Base-by-base conservation (phyloP, 2,888 invertebrate species). In the Lycia hirtaria region DNA sequence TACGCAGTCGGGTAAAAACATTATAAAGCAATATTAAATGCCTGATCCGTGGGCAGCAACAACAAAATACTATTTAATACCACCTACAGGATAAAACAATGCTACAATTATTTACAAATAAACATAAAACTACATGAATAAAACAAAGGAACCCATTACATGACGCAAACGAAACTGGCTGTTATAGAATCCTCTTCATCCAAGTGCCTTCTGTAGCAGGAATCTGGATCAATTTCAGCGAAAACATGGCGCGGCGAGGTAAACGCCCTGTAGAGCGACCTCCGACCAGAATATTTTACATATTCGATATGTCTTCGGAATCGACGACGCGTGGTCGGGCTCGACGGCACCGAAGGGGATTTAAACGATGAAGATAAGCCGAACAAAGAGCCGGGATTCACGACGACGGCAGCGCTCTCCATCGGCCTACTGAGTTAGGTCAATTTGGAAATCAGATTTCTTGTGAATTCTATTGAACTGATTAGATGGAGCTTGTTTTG, bases 251-350 rank as follows among this genome's bases (percentile, higher is more conserved):
- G 60, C 63, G 60, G 60, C 58, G 74, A 78, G 78, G 80, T 80
- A 78, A 83, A 82, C 73, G 81, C 71, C 78, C 67, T 69, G 55
- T 64, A 62, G 57, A 70, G 65, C 68, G 63, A 65, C 70, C 73
- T 67, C 68, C 65, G 67, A 69, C 65, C 65, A 69, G 76, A 78
- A 78, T 76, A 78, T 74, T 80, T 79, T 77, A 80, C 78, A 78
- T 78, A 80, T 76, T 73, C 71, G 60, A 75, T 72, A 69, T 71
- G 73, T 77, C 69, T 64, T 68, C 66, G 64, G 67, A 64, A 60
- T 55, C 45, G 50, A 30, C 45, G 56, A 52, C 56, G 53, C 53
- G 53, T 56, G 52, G 41, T 37, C 41, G 56, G 26, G 26, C 32
- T 54, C 40, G 43, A 45, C 40, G 28, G 33, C 40, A 28, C 24